These are phyloP conservation scores for Psilopogon haemacephalus DNA, from an alignment of 2,113 vertebrate genomes.

Conservation along the genomic window DNA sequence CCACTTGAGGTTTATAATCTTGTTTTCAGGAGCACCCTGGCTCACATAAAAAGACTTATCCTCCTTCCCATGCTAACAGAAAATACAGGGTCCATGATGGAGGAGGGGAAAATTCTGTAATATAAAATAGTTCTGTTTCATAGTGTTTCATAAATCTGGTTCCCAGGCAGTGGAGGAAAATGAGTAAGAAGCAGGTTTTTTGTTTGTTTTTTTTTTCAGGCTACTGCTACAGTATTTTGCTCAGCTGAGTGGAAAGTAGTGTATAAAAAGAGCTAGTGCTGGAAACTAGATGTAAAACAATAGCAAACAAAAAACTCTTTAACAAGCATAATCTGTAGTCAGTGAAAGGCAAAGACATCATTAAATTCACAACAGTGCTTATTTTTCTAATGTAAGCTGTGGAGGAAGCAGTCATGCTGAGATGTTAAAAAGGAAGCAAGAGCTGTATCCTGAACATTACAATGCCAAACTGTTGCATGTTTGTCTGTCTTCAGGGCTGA, in stretches of 20 bases:
- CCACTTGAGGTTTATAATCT: constrained; percentile 63
- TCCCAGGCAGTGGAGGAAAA: constrained; percentile 39
- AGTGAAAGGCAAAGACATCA: constrained; percentile 22
- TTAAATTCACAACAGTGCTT: constrained; percentile 14
- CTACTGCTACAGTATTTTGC: neutral
- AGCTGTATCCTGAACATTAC: neutral
- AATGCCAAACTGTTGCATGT: neutral
- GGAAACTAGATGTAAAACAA: constrained; percentile 38
- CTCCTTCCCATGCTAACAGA: constrained; percentile 12
- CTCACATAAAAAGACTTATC: constrained; percentile 33
- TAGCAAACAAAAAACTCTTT: constrained; percentile 21
- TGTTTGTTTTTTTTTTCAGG: neutral
- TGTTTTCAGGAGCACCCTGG: constrained; percentile 43
- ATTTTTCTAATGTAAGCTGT: neutral
- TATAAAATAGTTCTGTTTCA: constrained; percentile 58
- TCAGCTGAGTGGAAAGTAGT: constrained; percentile 9
- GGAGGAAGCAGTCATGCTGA: constrained; percentile 29
- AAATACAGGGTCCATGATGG: neutral
- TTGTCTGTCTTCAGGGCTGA: accelerated
- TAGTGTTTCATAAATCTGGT: constrained; percentile 41
- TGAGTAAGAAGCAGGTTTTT: neutral
- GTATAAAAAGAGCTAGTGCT: neutral
- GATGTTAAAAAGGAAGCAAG: neutral
- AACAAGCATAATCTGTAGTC: constrained; percentile 33
- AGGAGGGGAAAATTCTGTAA: constrained; percentile 18